Base-by-base conservation (phyloP, 2,113 vertebrate genomes). In the Amblyornis subalaris region DNA sequence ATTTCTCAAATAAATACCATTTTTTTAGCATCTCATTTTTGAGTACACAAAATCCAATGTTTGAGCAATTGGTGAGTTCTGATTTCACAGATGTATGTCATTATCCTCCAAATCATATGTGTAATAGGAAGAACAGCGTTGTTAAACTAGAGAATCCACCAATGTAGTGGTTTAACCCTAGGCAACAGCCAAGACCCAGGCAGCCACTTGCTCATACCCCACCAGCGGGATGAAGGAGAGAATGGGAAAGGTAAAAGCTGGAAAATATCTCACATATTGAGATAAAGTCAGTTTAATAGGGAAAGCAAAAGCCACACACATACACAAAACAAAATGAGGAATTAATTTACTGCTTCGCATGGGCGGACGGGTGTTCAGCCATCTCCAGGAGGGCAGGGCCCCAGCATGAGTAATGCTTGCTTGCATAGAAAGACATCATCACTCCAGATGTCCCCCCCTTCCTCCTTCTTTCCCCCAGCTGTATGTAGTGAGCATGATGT, bases 341-440 rank as follows among this genome's bases (percentile, higher is more conserved):
- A 45, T 45, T 12, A 7, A 3, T 28, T 38, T 28, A 12, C 26
- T 15, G 3, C 12, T 67, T 13, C 14, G 5, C 22, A 28, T 0
- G 0, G 19, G 3, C 28, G 60, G 19, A 12, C 33, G 38, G 23
- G 38, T 61, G 64, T 16, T 60, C 64, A 42, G 31, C 20, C 42
- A 23, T 29, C 20, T 50, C 25, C 51, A 57, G 44, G 35, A 25
- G 7, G 25, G 4, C 50, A 38, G 14, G 10, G 23, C 33, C 14
- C 28, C 47, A 24, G 20, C 20, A 29, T 2, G 5, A 4, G 6
- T 11, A 29, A 4, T 0, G 0, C 10, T 58, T 29, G 4, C 14
- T 50, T 67, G 25, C 5, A 0, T 0, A 19, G 31, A 44, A 6
- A 51, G 60, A 51, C 0, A 1, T 3, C 7, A 19, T 14, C 1